A percentile compares a stretch with the other conserved stretches of the same genome.
These are phyloP conservation scores for Drosophila setosimentum DNA, from an alignment of 2,888 invertebrate genomes.

Conservation along the genomic window DNA sequence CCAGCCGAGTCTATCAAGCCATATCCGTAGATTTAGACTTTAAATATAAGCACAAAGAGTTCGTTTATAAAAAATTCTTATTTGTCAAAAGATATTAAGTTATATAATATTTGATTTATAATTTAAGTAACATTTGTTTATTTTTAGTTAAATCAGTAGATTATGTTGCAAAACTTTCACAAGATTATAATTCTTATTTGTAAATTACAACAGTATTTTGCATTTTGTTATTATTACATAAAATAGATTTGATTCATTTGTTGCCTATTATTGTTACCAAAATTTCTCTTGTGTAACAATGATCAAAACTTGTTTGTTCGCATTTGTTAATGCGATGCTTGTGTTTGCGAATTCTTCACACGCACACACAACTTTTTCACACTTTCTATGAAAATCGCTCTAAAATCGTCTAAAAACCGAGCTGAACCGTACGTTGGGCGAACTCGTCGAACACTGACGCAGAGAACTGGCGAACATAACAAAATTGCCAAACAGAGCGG, in stretches of 20 bases:
- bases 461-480: slow-evolving; percentile 36
- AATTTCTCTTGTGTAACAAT: slow-evolving; percentile 62
- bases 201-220: not conserved
- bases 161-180: not conserved
- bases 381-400: slow-evolving; percentile 54
- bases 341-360: slow-evolving; percentile 70
- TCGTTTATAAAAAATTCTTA: not conserved
- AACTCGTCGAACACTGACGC: slow-evolving; percentile 61
- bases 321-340: slow-evolving; percentile 27
- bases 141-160: not conserved
- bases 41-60: not conserved
- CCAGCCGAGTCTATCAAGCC: not conserved
- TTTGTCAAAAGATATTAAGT: not conserved
- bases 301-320: slow-evolving; percentile 44
- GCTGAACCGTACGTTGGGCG: slow-evolving; percentile 66
- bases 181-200: slow-evolving; percentile 4
- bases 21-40: not conserved
- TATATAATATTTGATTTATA: not conserved
- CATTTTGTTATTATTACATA: slow-evolving; percentile 3
- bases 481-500: slow-evolving; percentile 46
- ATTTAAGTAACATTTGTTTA: not conserved
- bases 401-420: slow-evolving; percentile 15
- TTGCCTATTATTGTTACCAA: slow-evolving; percentile 63
- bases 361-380: slow-evolving; percentile 43
- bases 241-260: slow-evolving; percentile 30